These are phyloP conservation scores for Eumeta japonica DNA, from an alignment of 1,140 invertebrate genomes.

Conservation along the genomic window DNA sequence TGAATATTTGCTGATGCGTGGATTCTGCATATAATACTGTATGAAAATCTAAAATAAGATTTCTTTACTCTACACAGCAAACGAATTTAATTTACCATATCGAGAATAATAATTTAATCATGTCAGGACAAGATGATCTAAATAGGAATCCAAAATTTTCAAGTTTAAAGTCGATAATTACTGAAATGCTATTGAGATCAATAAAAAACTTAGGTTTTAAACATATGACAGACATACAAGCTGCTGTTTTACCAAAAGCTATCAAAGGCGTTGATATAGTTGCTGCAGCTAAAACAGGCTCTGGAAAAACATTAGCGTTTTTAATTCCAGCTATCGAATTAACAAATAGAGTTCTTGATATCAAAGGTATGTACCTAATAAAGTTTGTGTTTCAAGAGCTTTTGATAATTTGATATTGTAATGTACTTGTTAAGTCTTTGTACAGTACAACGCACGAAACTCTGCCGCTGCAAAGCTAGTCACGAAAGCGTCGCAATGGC, in stretches of 20 bases:
- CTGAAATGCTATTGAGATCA: constrained; percentile 22
- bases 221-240: constrained; percentile 87
- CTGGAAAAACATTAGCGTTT: constrained; percentile 68
- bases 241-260: constrained; percentile 72
- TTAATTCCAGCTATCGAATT: constrained; percentile 81
- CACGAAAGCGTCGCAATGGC: no score
- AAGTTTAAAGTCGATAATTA: constrained; percentile 25
- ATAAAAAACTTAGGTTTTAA: constrained; percentile 56
- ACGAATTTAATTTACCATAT: no score
- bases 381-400: no score
- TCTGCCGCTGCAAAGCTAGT: no score
- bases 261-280: constrained; percentile 83
- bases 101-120: not conserved
- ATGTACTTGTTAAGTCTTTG: no score
- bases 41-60: no score
- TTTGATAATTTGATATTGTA: no score
- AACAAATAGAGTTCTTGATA: constrained; percentile 20
- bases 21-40: no score
- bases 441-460: no score
- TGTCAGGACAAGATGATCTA: constrained; percentile 17
- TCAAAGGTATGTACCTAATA: no score
- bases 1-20: no score
- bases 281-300: constrained; percentile 94
- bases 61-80: no score
- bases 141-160: constrained; percentile 32